Evolutionary conservation across 2,113 vertebrate species (phyloP), one percentile per base, ranked within the genome.

Genomic region (Tupaia tana): DNA sequence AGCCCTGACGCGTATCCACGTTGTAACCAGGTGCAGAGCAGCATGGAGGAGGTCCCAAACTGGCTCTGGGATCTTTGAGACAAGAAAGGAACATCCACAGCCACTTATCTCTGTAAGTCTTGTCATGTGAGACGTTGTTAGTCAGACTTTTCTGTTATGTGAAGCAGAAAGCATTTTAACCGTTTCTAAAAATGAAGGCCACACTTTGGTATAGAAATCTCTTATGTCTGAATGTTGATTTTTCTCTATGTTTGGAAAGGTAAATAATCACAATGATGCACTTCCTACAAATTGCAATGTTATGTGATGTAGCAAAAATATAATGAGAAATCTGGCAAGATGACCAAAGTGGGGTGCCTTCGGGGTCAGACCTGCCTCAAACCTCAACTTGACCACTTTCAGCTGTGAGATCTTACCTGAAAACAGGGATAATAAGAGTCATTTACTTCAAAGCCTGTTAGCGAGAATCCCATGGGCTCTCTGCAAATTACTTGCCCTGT

Each of bases 261-360:
- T 64, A 83, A 74, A 52, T 34, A 56, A 78, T 58, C 66, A 18
- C 31, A 43, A 56, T 66, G 31, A 91, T 77, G 85, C 14, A 67
- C 31, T 95, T 66, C 61, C 25, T 56, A 84, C 7, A 27, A n/a
- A 75, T 91, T 19, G 79, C 89, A 89, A 74, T 83, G n/a, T 87
- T 74, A 18, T 6, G 59, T 11, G 24, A 27, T 1, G 3, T 87
- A 34, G 64, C 24, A 89, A 89, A 96, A 88, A 71, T 14, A 7
- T 43, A 93, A 69, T 31, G 64, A 74, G 58, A 85, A 63, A 8
- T 29, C 63, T 25, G 74, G 74, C 19, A 52, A 7, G 58, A 25
- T 59, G 64, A 73, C 12, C 11, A 29, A 54, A 82, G 25, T 58
- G n/a, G n/a, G 74, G 16, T 70, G 9, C 19, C 15, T 79, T 75